Evolutionary conservation across 2,113 vertebrate species (phyloP).

Genomic region (Ictalurus furcatus): DNA sequence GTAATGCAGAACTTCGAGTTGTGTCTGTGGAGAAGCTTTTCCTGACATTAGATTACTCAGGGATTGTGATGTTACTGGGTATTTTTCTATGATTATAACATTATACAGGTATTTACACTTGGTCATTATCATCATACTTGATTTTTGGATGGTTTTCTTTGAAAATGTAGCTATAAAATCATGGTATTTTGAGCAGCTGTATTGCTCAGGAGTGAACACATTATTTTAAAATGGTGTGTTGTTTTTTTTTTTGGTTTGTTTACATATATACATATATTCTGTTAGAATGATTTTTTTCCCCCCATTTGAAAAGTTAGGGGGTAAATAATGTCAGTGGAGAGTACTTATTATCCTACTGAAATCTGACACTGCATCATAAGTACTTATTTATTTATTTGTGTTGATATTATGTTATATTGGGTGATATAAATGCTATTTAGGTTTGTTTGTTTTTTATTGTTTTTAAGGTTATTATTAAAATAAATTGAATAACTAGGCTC

Average conservation of each 20-base stretch:
- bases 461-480: neutral
- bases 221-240: neutral
- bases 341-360: neutral
- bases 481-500: neutral
- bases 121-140: neutral
- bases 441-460: neutral
- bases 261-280: neutral
- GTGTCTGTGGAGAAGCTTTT: neutral
- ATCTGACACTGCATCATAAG: neutral
- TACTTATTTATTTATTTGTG: neutral
- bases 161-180: neutral
- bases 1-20: neutral
- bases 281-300: neutral
- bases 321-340: neutral
- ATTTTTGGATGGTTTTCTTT: neutral
- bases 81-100: conserved; percentile 6
- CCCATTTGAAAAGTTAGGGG: neutral
- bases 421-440: neutral
- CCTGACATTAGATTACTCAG: conserved; percentile 13
- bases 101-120: neutral
- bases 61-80: conserved; percentile 18
- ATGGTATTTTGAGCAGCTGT: neutral
- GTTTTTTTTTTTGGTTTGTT: neutral
- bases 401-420: neutral
- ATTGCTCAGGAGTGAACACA: neutral